These are phyloP conservation scores for Chlorospingus semifuscus DNA, from an alignment of 2,797 vertebrate genomes.

Conservation along the genomic window DNA sequence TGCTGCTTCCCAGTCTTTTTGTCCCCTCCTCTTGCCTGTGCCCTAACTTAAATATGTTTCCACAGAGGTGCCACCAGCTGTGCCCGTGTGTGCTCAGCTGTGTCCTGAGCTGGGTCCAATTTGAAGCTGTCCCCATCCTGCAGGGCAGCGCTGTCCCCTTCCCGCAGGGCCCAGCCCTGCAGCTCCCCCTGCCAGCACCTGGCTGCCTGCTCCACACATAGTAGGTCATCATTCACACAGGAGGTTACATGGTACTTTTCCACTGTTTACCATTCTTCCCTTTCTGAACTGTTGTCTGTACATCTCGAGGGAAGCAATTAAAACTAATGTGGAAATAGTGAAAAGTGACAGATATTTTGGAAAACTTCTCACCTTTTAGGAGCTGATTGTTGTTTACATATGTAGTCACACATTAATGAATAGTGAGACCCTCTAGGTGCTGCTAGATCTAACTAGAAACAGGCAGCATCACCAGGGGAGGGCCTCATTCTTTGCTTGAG, in stretches of 20 bases:
- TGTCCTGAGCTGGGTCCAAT: background rate
- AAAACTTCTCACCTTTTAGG: background rate
- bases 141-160: background rate
- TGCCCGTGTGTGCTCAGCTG: background rate
- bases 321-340: background rate
- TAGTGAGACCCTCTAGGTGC: background rate
- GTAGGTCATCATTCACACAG: background rate
- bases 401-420: background rate
- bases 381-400: background rate
- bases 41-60: background rate
- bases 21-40: background rate
- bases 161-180: background rate
- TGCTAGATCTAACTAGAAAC: background rate
- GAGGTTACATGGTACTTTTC: background rate
- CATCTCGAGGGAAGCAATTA: constrained; percentile 20
- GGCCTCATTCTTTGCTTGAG: background rate
- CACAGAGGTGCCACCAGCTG: background rate
- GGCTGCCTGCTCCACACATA: no score
- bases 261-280: background rate
- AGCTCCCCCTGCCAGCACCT: background rate
- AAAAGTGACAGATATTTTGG: background rate
- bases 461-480: background rate
- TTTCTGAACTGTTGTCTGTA: background rate
- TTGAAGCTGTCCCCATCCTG: background rate
- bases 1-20: background rate